Evolutionary conservation across 2,797 vertebrate genomes (phyloP).

Genomic region (Okamejei kenojei): DNA sequence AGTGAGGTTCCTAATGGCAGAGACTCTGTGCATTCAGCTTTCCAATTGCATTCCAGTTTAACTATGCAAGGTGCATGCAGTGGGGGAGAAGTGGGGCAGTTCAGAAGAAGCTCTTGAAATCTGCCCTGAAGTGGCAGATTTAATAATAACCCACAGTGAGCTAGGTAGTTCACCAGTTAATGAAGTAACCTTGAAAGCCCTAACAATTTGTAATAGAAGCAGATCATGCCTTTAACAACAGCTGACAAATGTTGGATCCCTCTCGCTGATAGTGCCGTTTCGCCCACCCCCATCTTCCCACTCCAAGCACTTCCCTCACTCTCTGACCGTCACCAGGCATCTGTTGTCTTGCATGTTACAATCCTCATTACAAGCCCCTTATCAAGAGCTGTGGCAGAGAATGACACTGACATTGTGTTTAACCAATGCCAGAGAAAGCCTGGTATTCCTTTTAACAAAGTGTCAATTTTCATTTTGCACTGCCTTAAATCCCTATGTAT

Average conservation of each 20-base stretch:
- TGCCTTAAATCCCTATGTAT: constrained; percentile 77
- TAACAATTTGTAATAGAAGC: constrained; percentile 14
- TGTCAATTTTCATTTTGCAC: constrained; percentile 80
- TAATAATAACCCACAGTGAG: not conserved
- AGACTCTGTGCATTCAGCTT: not conserved
- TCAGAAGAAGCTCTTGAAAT: not conserved
- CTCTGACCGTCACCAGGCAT: not conserved
- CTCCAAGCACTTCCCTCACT: not conserved
- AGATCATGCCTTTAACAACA: constrained; percentile 15
- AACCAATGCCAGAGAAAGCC: not conserved
- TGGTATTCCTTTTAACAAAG: constrained; percentile 26
- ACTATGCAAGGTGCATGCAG: not conserved
- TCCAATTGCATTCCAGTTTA: not conserved
- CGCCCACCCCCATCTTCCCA: not conserved
- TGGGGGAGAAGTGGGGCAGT: not conserved
- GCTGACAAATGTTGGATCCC: constrained; percentile 27
- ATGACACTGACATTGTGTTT: constrained; percentile 34
- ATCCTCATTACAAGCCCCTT: constrained; percentile 28
- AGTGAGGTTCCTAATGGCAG: not conserved
- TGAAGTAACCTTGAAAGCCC: constrained; percentile 32
- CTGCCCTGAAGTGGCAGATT: not conserved
- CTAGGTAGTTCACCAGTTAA: constrained; percentile 29
- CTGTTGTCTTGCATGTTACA: constrained; percentile 30
- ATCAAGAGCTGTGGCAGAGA: constrained; percentile 6
- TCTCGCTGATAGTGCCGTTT: not conserved